These are phyloP conservation scores for Gyrodactylus salaris DNA, from an alignment of 1,140 invertebrate genomes.

Conservation along the genomic window DNA sequence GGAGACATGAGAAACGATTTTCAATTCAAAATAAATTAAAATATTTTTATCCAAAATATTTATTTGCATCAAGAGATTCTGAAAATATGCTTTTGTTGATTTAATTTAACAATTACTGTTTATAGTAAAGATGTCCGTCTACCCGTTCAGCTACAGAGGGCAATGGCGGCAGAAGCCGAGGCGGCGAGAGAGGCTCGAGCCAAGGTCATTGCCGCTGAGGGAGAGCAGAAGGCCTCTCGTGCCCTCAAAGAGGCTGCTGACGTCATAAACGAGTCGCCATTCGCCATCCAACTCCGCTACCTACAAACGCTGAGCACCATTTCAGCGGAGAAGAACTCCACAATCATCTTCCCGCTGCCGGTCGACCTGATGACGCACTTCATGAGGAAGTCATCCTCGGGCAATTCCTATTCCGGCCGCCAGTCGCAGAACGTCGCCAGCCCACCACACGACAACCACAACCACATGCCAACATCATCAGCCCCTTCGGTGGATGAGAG, in stretches of 20 bases:
- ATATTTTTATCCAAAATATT: too few relatives aligned
- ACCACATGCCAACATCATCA: not conserved
- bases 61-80: too few relatives aligned
- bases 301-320: constrained; percentile 2
- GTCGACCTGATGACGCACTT: not conserved
- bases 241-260: constrained; percentile 1
- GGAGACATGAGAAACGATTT: too few relatives aligned
- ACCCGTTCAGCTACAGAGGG: constrained; percentile 40
- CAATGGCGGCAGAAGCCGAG: constrained; percentile 17
- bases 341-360: constrained; percentile 1
- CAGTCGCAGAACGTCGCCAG: not conserved
- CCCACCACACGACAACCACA: too few relatives aligned
- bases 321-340: constrained; percentile 1
- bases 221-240: constrained; percentile 33
- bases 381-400: not conserved
- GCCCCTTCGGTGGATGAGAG: not conserved
- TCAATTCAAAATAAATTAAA: too few relatives aligned
- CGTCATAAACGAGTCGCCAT: not conserved
- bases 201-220: constrained; percentile 25
- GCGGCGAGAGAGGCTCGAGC: constrained; percentile 15
- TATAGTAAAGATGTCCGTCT: constrained; percentile 50
- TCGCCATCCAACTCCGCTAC: not conserved
- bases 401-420: not conserved
- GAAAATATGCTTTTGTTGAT: too few relatives aligned
- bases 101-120: constrained; percentile 1